Base-by-base conservation (phyloP, 30 jellyfish, hydroid and myxozoan genomes). In the Nemopilema nomurai region DNA sequence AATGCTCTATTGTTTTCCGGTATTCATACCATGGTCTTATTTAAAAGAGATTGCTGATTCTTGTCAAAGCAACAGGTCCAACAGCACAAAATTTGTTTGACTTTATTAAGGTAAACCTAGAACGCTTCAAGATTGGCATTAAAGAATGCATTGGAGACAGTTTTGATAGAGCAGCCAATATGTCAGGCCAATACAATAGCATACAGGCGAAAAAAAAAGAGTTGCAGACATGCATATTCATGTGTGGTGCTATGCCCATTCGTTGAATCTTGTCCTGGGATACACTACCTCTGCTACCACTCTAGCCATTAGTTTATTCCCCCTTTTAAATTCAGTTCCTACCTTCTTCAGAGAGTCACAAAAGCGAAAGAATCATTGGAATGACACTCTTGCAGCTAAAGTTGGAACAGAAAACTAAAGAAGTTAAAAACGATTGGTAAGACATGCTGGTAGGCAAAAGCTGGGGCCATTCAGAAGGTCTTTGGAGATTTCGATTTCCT, bases 301-400 rank as follows among this genome's bases (percentile, higher is more conserved):
- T 20, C 77, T 26, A 13, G 77, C 32, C 77, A 67, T 22, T 16
- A 67, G 77, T 67, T 67, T 67, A 67, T 67, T 67, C 77, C 17
- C 77, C 17, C 77, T 67, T 67, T 67, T 67, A 26, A 67, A 67
- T 67, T 67, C 77, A 67, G 77, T 67, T 9, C 25, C 77, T 67
- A 67, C n/a, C 22, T 67, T 67, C 25, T 67, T 67, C 77, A 67
- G 77, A 67, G 77, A 67, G 77, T 22, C 77, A n/a, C n/a, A n/a
- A n/a, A n/a, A n/a, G n/a, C n/a, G n/a, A n/a, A n/a, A n/a, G n/a
- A n/a, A n/a, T n/a, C n/a, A n/a, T n/a, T n/a, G n/a, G n/a, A n/a
- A n/a, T n/a, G n/a, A n/a, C n/a, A n/a, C n/a, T n/a, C n/a, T n/a
- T n/a, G n/a, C n/a, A n/a, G n/a, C n/a, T n/a, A n/a, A n/a, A n/a